Percentiles rank a stretch among this genome's conserved stretches.
phyloP scores from a whole-genome alignment of 2,113 vertebrate genomes.

The Coptodon bakossiorum region DNA sequence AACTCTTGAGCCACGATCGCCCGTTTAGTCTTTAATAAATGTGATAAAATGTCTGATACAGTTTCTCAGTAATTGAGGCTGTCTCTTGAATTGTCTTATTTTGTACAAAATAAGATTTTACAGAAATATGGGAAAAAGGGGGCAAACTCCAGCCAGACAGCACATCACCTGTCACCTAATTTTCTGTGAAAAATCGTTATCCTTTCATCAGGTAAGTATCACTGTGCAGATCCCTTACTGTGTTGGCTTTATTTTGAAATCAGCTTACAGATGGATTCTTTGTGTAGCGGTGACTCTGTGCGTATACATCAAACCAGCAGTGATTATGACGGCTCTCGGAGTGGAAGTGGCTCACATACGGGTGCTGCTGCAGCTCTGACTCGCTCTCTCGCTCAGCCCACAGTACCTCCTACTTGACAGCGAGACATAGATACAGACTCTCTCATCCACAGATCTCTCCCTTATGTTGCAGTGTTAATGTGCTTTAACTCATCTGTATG shows the following conservation, averaged over 20 bases:
- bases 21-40: background rate
- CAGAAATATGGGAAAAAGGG: background rate
- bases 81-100: background rate
- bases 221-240: background rate
- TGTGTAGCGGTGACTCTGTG: background rate
- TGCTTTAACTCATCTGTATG: background rate
- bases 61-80: background rate
- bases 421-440: background rate
- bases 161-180: background rate
- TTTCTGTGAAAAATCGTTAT: background rate
- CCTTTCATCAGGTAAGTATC: background rate
- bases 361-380: constrained; percentile 8
- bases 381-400: background rate
- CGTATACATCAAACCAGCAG: background rate
- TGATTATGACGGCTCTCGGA: background rate
- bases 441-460: background rate
- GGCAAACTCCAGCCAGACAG: background rate
- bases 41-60: background rate
- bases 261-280: background rate
- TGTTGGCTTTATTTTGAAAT: background rate
- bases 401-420: background rate
- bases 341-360: background rate
- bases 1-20: too few relatives aligned
- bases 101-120: background rate
- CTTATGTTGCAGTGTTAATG: background rate